phyloP scores from a whole-genome alignment of 2,888 invertebrate species.

The Drosophila planitibia region DNA sequence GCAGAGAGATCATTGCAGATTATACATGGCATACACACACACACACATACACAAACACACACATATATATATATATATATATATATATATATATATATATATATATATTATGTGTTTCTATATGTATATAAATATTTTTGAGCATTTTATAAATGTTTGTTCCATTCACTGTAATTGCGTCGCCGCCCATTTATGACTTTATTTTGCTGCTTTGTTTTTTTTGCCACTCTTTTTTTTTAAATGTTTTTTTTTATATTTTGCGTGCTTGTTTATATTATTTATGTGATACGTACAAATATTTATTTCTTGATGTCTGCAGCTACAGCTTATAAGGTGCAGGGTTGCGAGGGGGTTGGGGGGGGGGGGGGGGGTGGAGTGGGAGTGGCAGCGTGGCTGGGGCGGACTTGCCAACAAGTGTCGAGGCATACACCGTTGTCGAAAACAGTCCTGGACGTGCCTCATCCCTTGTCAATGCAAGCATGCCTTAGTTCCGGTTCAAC shows the following conservation, averaged over 20 bases:
- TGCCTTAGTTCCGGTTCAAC: conserved; percentile 55
- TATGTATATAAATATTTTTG: conserved; percentile 12
- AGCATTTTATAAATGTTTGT: conserved; percentile 10
- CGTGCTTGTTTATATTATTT: conserved; percentile 17
- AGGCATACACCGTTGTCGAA: conserved; percentile 22
- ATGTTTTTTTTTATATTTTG: conserved; percentile 17
- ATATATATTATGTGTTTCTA: not conserved
- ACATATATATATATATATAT: not conserved
- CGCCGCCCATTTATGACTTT: conserved; percentile 41
- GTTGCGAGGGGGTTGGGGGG: not conserved
- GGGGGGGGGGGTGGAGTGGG: not conserved
- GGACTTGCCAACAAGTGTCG: conserved; percentile 47
- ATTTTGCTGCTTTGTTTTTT: conserved; percentile 32
- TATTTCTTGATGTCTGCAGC: conserved; percentile 26
- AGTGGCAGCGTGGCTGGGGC: not conserved
- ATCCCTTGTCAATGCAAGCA: conserved; percentile 22
- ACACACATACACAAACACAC: conserved; percentile 6
- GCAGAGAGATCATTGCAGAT: conserved; percentile 74
- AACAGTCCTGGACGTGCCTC: conserved; percentile 23
- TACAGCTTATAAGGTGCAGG: not conserved
- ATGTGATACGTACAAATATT: conserved; percentile 13
- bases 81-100: not conserved
- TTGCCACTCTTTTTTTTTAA: conserved; percentile 9
- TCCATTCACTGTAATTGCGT: conserved; percentile 24
- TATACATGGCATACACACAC: conserved; percentile 40